A percentile compares a stretch with the other conserved stretches of the same genome.
Conservation (phyloP, 2,888 invertebrate genomes). For the Glaucopsyche alexis region DNA sequence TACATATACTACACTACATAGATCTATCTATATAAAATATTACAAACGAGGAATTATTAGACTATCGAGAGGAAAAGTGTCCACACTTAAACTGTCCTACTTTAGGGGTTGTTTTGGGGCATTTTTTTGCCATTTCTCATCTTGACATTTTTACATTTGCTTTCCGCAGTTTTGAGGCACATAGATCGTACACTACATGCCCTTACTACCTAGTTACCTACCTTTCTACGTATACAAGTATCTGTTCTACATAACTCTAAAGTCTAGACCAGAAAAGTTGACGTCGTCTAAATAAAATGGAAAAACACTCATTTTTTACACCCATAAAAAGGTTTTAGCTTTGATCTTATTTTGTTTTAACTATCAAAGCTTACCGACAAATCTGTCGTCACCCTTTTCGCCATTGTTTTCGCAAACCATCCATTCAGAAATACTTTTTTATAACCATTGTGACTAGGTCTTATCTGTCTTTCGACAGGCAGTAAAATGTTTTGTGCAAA, state of each 20-base stretch:
- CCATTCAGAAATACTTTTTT: slow-evolving; percentile 3
- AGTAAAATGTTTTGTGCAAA: background rate
- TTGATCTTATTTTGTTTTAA: slow-evolving; percentile 5
- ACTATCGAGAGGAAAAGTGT: too few species aligned
- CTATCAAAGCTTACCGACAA: background rate
- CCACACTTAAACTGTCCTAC: too few species aligned
- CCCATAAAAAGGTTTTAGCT: background rate
- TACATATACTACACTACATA: too few species aligned
- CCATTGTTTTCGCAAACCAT: slow-evolving; percentile 4
- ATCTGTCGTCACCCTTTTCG: slow-evolving; percentile 9
- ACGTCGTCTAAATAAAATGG: background rate
- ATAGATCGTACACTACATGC: too few species aligned
- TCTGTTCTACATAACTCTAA: background rate
- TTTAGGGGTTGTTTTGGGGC: too few species aligned
- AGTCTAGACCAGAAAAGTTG: background rate
- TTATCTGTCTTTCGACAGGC: background rate
- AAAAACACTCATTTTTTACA: background rate
- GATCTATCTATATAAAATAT: too few species aligned
- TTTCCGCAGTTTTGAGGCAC: too few species aligned
- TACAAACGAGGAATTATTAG: too few species aligned
- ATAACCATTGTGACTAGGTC: background rate
- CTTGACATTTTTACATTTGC: too few species aligned
- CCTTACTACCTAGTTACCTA: background rate
- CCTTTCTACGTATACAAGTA: background rate
- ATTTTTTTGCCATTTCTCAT: too few species aligned